phyloP scores from a whole-genome alignment of 2,113 vertebrate species.

The Tringa solitaria region DNA sequence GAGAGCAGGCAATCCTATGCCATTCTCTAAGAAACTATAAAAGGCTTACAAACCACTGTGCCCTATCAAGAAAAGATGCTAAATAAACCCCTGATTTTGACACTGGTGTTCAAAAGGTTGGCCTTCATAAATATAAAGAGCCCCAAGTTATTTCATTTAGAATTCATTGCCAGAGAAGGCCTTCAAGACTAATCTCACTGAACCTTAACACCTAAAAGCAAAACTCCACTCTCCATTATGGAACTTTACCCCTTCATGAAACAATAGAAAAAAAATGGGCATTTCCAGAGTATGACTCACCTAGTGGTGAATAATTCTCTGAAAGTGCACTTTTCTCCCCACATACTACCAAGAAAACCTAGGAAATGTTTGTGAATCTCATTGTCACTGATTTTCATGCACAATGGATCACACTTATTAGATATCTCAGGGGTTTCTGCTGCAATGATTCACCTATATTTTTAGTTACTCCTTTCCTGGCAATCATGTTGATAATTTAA shows the following conservation, averaged over 20 bases:
- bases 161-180: background rate
- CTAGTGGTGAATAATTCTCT: rapidly evolving
- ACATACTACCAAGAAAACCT: background rate
- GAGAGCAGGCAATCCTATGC: background rate
- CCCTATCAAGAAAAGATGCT: background rate
- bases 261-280: background rate
- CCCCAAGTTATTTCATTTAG: background rate
- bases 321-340: background rate
- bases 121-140: background rate
- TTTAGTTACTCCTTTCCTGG: background rate
- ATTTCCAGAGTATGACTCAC: background rate
- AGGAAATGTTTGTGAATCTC: background rate
- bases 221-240: background rate
- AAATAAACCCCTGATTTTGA: background rate
- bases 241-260: background rate
- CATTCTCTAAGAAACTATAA: background rate
- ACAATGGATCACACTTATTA: background rate
- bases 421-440: background rate
- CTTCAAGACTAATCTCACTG: background rate
- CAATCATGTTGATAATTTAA: background rate
- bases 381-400: background rate
- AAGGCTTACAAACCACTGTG: background rate
- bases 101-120: background rate
- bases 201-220: background rate
- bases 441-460: background rate